phyloP scores from a whole-genome alignment of 2,888 invertebrate species.

The Oscheius sp. region DNA sequence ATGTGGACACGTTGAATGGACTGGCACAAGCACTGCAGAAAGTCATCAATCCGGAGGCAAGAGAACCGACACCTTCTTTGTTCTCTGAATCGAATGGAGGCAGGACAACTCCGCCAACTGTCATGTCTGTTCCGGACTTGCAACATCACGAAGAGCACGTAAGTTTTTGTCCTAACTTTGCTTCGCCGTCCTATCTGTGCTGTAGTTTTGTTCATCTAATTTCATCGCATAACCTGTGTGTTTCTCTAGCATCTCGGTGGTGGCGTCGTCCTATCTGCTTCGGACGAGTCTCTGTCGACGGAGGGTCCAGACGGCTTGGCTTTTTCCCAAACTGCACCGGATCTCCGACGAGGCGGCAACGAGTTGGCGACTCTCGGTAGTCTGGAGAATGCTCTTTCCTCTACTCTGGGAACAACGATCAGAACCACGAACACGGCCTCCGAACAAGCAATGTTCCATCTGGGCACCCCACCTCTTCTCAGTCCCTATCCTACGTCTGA shows the following conservation, averaged over 20 bases:
- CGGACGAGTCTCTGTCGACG: constrained; percentile 29
- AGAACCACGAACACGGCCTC: constrained; percentile 23
- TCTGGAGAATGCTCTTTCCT: constrained; percentile 57
- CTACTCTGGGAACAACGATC: constrained; percentile 56
- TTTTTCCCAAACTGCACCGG: constrained; percentile 41
- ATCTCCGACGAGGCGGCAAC: constrained; percentile 40
- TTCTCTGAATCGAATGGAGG: constrained; percentile 14
- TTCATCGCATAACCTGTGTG: constrained; percentile 22
- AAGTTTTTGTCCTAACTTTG: neutral
- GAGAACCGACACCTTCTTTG: constrained; percentile 53
- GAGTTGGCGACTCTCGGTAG: constrained; percentile 53
- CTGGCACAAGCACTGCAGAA: constrained; percentile 67
- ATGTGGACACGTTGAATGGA: constrained; percentile 67
- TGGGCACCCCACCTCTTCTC: constrained; percentile 53
- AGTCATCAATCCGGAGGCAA: constrained; percentile 60
- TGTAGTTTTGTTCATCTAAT: neutral
- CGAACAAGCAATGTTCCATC: constrained; percentile 43
- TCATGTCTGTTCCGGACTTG: constrained; percentile 14
- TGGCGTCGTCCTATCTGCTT: constrained; percentile 19
- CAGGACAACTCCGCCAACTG: constrained; percentile 11
- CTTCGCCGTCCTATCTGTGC: neutral
- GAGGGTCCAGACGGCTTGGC: constrained; percentile 40
- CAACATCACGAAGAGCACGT: constrained; percentile 21
- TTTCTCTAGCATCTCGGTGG: constrained; percentile 22
- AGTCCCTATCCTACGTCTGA: constrained; percentile 55